A percentile compares a stretch with the other conserved stretches of the same genome.
phyloP scores from a whole-genome alignment of 2,797 vertebrate genomes.

The Glyptemys insculpta region DNA sequence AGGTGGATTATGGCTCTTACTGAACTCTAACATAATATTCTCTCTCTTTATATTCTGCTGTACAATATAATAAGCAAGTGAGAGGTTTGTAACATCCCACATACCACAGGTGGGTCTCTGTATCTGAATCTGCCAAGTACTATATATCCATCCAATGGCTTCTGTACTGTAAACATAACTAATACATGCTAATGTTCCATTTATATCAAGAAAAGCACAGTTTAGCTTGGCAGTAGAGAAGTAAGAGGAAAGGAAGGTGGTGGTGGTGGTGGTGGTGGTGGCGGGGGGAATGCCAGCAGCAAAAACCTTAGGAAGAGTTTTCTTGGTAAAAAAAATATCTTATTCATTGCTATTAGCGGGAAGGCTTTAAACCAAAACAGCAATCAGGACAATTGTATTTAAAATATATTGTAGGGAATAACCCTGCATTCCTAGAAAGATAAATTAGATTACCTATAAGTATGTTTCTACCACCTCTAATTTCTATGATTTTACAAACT shows the following conservation, averaged over 20 bases:
- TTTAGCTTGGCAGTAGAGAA: neutral
- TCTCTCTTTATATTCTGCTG: conserved; percentile 14
- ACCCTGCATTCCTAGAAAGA: neutral
- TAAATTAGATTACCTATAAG: neutral
- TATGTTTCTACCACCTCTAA: neutral
- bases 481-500: neutral
- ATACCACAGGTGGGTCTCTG: neutral
- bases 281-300: neutral
- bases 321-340: neutral
- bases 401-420: neutral
- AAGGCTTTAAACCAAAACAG: conserved; percentile 2
- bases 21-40: conserved; percentile 24
- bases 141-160: conserved; percentile 4
- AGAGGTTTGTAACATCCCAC: neutral
- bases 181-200: neutral
- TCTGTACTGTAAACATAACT: conserved; percentile 4
- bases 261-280: no score
- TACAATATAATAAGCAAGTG: neutral
- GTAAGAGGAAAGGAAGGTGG: neutral
- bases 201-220: conserved; percentile 2
- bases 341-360: neutral
- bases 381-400: neutral
- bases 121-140: neutral
- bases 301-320: neutral
- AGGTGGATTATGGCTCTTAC: neutral